Conservation (phyloP, 2,113 vertebrate species). For the Cyprinodon brontotheroides region DNA sequence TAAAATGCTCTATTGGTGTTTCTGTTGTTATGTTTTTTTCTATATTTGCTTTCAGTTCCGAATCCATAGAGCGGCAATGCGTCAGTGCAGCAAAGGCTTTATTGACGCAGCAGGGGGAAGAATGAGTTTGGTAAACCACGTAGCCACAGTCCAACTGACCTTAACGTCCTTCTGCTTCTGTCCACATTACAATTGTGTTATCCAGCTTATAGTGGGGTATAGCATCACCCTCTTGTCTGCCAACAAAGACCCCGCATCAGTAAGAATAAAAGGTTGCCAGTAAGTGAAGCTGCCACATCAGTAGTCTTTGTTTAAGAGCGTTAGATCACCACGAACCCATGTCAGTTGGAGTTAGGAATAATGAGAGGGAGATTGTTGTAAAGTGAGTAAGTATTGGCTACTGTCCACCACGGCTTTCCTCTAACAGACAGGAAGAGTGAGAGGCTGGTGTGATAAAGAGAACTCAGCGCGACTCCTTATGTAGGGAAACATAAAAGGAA, state of each 20-base stretch:
- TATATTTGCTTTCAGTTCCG: conserved; percentile 25
- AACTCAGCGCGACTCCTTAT: conserved; percentile 44
- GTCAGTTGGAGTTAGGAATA: conserved; percentile 32
- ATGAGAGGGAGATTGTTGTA: conserved; percentile 15
- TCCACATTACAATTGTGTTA: conserved; percentile 52
- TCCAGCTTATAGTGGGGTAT: conserved; percentile 44
- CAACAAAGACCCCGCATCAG: conserved; percentile 65
- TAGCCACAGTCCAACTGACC: conserved; percentile 32
- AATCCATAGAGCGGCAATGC: conserved; percentile 2
- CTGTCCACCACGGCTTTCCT: conserved; percentile 45
- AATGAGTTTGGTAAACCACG: conserved; percentile 46
- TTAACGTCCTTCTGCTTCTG: conserved; percentile 63
- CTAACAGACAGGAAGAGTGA: conserved; percentile 11
- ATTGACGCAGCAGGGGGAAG: conserved; percentile 17
- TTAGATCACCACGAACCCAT: conserved; percentile 34
- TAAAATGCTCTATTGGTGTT: conserved; percentile 37
- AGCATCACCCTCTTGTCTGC: conserved; percentile 35
- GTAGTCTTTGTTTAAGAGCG: conserved; percentile 52
- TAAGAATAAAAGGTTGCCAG: conserved; percentile 34
- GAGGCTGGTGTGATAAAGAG: conserved; percentile 15
- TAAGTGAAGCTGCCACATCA: conserved; percentile 61
- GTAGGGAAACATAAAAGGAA: conserved; percentile 34
- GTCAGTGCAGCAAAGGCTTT: neutral
- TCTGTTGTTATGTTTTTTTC: conserved; percentile 6
- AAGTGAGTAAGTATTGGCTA: conserved; percentile 52